These are phyloP conservation scores for Rotaria socialis DNA, from an alignment of 2,888 invertebrate species.

Conservation along the genomic window DNA sequence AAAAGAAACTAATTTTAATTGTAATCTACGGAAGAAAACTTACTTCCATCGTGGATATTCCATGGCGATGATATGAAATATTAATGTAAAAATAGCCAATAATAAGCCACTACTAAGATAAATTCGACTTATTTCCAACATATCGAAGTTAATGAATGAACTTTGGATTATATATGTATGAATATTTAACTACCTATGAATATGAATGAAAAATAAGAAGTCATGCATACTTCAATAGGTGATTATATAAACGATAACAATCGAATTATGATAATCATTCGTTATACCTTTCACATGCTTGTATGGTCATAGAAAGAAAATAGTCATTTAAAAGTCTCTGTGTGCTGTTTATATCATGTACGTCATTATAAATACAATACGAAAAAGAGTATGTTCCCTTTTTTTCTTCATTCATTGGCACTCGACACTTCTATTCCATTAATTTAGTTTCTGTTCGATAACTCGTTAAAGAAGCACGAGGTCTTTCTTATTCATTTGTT, in stretches of 20 bases:
- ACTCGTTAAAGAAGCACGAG: neutral
- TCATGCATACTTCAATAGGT: neutral
- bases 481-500: neutral
- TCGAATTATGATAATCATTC: neutral
- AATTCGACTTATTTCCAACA: neutral
- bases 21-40: neutral
- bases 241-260: neutral
- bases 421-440: neutral
- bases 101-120: neutral
- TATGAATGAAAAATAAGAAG: neutral
- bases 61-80: neutral
- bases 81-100: neutral
- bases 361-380: neutral
- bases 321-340: neutral
- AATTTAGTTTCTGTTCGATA: neutral
- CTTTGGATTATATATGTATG: neutral
- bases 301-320: neutral
- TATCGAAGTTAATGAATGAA: neutral
- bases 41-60: slow-evolving; percentile 33
- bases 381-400: neutral
- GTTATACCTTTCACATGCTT: neutral
- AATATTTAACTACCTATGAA: neutral
- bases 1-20: neutral
- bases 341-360: neutral
- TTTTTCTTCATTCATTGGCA: neutral